Evolutionary conservation across 1,140 invertebrate species (phyloP), one percentile per base, ranked within the genome.

Genomic region (Macrostomum lignano): DNA sequence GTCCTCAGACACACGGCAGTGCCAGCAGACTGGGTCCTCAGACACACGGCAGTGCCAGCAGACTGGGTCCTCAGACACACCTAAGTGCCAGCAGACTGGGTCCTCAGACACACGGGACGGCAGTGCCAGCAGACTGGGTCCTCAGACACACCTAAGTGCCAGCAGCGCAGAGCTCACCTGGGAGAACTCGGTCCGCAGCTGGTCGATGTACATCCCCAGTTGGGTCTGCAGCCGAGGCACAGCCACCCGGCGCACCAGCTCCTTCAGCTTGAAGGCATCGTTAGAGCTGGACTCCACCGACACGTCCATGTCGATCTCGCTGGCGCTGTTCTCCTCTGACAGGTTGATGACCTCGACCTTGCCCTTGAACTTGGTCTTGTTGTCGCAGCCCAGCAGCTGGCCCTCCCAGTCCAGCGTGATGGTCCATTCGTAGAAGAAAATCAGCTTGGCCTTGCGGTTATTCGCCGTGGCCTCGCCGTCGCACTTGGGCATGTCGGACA

Each of bases 381-480:
- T 44, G 31, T 46, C 43, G 4, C 30, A 7, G 28, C 47, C 49
- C 22, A 49, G 37, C n/a, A n/a, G n/a, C 38, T 46, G 49, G 28
- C 73, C 82, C 49, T 67, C 67, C 82, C 86, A 98, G 42, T 78
- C 74, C 32, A 88, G 59, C 38, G 72, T 67, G 25, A 98, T 66
- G 42, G 46, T 70, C 82, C 84, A 96, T 58, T 98, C 88, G 60
- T 88, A 98, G 51, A 98, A 91, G 55, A 94, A 93, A 53, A 98
- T 96, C 33, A 98, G 62, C 61, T 96, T 98, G 26, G 78, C 86
- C 69, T 98, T 98, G 41, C 91, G 68, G 58, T 98, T 98, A 60
- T 91, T 96, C 3, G 73, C 82, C 22, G 74, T 72, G 1, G 91
- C 91, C 60, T 96, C 88, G 1, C 91, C 57, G 44, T 79, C 75